Conservation (phyloP, 2,113 vertebrate species). For the Oxygymnocypris stewartii region DNA sequence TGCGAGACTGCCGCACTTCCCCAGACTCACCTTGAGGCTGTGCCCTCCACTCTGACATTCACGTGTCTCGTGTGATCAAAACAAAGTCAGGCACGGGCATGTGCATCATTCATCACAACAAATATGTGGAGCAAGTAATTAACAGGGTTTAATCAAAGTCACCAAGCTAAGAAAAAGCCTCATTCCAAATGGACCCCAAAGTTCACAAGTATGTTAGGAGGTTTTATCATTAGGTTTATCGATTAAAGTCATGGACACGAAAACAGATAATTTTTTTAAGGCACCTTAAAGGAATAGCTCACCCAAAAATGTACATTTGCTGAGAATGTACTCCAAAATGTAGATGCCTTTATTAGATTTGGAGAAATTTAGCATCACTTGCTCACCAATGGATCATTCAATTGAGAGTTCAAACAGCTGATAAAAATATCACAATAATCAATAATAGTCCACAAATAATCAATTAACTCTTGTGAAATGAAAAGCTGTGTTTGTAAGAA, state of each 20-base stretch:
- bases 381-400: too few relatives aligned
- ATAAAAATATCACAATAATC: too few relatives aligned
- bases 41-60: constrained; percentile 43
- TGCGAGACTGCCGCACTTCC: constrained; percentile 32
- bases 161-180: constrained; percentile 14
- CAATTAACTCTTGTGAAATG: background rate
- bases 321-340: background rate
- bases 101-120: constrained; percentile 51
- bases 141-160: constrained; percentile 53
- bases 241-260: background rate
- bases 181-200: constrained; percentile 18
- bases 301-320: background rate
- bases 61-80: constrained; percentile 50
- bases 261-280: background rate
- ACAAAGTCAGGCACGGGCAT: constrained; percentile 47
- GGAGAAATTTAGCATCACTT: background rate
- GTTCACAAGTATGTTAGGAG: background rate
- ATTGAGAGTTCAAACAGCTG: too few relatives aligned
- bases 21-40: constrained; percentile 50
- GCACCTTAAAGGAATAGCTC: background rate
- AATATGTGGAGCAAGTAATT: constrained; percentile 52
- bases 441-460: background rate
- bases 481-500: background rate
- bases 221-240: background rate
- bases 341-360: background rate